Base-by-base conservation (phyloP, 2,797 vertebrate genomes). In the Fratercula arctica region DNA sequence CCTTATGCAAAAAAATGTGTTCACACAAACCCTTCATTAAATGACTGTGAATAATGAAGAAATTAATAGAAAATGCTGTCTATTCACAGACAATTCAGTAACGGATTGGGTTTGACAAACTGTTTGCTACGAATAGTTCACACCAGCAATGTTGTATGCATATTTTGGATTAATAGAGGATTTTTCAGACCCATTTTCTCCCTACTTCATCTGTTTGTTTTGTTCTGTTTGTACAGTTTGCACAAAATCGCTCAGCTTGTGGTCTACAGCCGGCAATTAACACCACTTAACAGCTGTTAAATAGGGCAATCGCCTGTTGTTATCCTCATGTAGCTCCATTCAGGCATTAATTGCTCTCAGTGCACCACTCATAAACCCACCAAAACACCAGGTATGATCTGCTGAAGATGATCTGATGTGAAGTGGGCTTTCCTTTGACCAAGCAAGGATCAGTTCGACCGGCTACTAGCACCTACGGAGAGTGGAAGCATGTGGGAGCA, bases 231-330 rank as follows among this genome's bases (percentile, higher is more conserved):
- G 85, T 92, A 92, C 66, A 96, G 83, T 94, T 92, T 80, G 94
- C 67, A 91, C 85, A 96, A 96, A 98, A 97, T 92, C 91, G 74
- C 96, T 95, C 94, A 85, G 96, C 93, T 94, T 97, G 97, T 87
- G 93, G 90, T 98, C 96, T 95, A 94, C 67, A 97, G 95, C 92
- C 96, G 31, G 95, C 96, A 98, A 98, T 98, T 98, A 98, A 97
- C 96, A 98, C 95, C 83, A 97, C 85, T 97, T 96, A 98, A 97
- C 96, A 97, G 95, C 97, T 98, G 96, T 96, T 98, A 98, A 97
- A 97, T 84, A 94, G 96, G 92, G 81, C 95, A 97, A 97, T 97
- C 16, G 13, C 92, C 94, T 93, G 94, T 97, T 97, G 97, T 97
- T 97, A 96, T 97, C 94, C 94, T 98, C 97, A 73, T 93, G 96